Conservation (phyloP, 2,797 vertebrate species). For the Fistularia tabacaria region DNA sequence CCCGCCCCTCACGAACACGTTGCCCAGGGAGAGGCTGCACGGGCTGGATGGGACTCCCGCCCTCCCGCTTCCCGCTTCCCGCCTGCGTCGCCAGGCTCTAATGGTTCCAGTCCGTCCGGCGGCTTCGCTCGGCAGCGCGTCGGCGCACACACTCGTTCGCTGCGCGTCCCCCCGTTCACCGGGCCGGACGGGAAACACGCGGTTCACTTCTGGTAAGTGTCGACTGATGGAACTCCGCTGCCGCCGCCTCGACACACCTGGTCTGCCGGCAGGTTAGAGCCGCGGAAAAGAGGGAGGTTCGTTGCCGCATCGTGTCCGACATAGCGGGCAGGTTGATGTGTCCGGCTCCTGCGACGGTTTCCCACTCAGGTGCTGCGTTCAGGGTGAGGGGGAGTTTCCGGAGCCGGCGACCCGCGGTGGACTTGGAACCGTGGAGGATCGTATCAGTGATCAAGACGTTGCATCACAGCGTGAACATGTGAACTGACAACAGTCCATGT, state of each 20-base stretch:
- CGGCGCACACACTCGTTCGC: conserved; percentile 3
- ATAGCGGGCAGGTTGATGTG: too few species aligned
- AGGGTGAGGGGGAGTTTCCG: background rate
- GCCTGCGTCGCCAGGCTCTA: conserved; percentile 7
- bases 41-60: conserved; percentile 32
- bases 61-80: background rate
- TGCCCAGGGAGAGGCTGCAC: conserved; percentile 64
- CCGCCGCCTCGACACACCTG: background rate
- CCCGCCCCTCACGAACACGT: conserved; percentile 64
- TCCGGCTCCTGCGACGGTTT: too few species aligned
- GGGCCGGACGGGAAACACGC: too few species aligned
- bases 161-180: too few species aligned
- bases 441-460: background rate
- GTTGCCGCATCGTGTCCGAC: too few species aligned
- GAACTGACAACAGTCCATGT: conserved; percentile 29
- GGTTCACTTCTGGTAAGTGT: conserved; percentile 24
- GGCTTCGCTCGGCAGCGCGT: conserved; percentile 17
- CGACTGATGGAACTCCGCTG: background rate
- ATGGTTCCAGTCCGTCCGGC: conserved; percentile 25
- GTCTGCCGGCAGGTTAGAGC: too few species aligned
- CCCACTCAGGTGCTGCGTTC: too few species aligned
- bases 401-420: background rate
- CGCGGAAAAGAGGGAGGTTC: too few species aligned
- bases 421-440: background rate
- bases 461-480: conserved; percentile 13